Conservation (phyloP, 2,797 vertebrate genomes). For the Hippopotamyrus pictus region DNA sequence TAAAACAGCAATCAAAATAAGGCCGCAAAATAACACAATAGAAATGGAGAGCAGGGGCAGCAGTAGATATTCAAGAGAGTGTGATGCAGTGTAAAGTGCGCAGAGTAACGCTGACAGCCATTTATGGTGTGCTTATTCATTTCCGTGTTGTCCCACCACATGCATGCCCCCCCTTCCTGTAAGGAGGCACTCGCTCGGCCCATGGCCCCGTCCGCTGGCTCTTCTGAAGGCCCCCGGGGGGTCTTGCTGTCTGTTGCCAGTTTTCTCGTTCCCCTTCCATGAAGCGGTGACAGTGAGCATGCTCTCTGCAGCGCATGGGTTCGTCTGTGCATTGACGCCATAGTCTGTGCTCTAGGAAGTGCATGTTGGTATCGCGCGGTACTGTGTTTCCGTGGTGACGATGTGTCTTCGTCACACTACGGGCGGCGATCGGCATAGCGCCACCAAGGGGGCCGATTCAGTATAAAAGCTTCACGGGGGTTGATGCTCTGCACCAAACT, state of each 20-base stretch:
- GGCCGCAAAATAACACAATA: neutral
- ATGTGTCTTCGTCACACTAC: neutral
- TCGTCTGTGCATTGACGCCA: neutral
- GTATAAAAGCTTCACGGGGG: conserved; percentile 33
- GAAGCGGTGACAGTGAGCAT: conserved; percentile 12
- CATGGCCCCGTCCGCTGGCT: neutral
- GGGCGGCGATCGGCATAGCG: conserved; percentile 15
- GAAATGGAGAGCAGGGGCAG: neutral
- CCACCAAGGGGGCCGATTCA: conserved; percentile 41
- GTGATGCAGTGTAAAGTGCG: neutral
- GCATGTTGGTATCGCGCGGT: conserved; percentile 34
- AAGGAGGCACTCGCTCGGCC: neutral
- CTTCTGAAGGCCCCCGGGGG: neutral
- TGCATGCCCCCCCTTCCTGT: neutral
- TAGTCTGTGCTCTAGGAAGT: conserved; percentile 4
- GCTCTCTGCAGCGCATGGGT: conserved; percentile 12
- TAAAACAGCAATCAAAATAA: neutral
- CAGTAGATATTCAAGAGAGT: neutral
- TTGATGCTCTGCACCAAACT: conserved; percentile 28
- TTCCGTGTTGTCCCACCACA: neutral
- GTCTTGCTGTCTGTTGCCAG: neutral
- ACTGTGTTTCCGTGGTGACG: conserved; percentile 15
- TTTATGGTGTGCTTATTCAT: neutral
- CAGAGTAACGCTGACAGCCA: neutral
- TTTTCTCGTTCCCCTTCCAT: neutral